A percentile compares a stretch with the other conserved stretches of the same genome.
phyloP scores from a whole-genome alignment of 2,888 invertebrate genomes.

The Miltochrista miniata region DNA sequence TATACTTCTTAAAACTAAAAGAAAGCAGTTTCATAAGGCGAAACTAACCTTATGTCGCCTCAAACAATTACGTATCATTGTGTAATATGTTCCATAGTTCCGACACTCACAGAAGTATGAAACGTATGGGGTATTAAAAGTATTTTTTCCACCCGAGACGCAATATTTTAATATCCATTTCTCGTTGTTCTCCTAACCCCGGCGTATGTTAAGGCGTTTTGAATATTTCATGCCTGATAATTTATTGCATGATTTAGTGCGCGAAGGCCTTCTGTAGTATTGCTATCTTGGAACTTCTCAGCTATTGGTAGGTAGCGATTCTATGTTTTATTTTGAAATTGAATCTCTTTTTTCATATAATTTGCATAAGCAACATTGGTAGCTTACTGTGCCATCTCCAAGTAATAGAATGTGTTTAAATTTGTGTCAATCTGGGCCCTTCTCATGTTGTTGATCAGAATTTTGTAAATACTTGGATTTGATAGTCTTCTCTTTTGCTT shows the following conservation, averaged over 20 bases:
- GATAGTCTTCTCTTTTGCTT: too few species aligned
- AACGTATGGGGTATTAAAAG: constrained; percentile 14
- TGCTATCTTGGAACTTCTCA: constrained; percentile 38
- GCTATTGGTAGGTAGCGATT: constrained; percentile 33
- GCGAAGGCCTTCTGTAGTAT: constrained; percentile 53
- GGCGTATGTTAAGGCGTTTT: constrained; percentile 66
- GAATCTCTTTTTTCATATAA: constrained; percentile 52
- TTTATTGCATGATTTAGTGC: constrained; percentile 78
- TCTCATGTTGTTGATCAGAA: too few species aligned
- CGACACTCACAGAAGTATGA: constrained; percentile 33
- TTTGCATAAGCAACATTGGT: constrained; percentile 46
- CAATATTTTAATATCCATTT: constrained; percentile 48
- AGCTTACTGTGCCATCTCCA: constrained; percentile 40
- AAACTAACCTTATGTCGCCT: too few species aligned
- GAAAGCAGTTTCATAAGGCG: too few species aligned
- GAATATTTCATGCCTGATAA: constrained; percentile 77
- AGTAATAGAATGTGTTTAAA: constrained; percentile 37
- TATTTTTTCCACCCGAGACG: constrained; percentile 41
- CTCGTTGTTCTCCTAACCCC: constrained; percentile 60
- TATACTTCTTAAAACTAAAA: too few species aligned
- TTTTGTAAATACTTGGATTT: too few species aligned
- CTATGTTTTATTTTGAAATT: constrained; percentile 37
- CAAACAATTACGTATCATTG: too few species aligned
- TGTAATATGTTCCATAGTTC: too few species aligned
- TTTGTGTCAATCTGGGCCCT: too few species aligned